phyloP scores from a whole-genome alignment of 2,888 invertebrate genomes.

The Caenorhabditis macrosperma region DNA sequence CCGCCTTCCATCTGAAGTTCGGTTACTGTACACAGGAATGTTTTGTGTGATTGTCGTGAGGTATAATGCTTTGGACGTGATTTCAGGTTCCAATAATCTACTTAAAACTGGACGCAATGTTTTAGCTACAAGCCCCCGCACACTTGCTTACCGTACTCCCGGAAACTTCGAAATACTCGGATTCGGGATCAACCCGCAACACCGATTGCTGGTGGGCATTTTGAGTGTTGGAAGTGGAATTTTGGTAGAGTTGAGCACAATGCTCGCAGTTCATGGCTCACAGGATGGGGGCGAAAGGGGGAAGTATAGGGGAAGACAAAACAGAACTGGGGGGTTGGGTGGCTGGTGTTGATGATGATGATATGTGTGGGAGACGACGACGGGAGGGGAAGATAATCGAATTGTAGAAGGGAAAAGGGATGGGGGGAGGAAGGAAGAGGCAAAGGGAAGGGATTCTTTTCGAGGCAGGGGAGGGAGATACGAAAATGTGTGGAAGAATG shows the following conservation, averaged over 20 bases:
- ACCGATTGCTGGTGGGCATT: conserved; percentile 16
- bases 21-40: not conserved
- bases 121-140: not conserved
- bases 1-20: conserved; percentile 58
- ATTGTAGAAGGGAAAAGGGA: conserved; percentile 31
- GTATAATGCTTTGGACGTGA: not conserved
- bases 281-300: too few species aligned
- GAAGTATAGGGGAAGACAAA: too few species aligned
- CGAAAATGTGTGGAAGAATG: conserved; percentile 18
- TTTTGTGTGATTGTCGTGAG: not conserved
- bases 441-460: conserved; percentile 20
- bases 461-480: not conserved
- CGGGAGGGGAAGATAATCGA: conserved; percentile 27
- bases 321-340: not conserved
- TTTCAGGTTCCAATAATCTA: not conserved
- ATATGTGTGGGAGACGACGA: conserved; percentile 35
- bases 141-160: conserved; percentile 8
- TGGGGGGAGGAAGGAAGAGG: not conserved
- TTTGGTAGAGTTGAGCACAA: not conserved
- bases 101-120: not conserved
- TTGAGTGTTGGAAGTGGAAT: not conserved
- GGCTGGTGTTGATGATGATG: conserved; percentile 45
- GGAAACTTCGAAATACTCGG: conserved; percentile 45
- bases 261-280: conserved; percentile 6
- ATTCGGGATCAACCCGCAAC: conserved; percentile 49